phyloP scores from a whole-genome alignment of 2,888 invertebrate genomes.

The Thymelicus lineola region DNA sequence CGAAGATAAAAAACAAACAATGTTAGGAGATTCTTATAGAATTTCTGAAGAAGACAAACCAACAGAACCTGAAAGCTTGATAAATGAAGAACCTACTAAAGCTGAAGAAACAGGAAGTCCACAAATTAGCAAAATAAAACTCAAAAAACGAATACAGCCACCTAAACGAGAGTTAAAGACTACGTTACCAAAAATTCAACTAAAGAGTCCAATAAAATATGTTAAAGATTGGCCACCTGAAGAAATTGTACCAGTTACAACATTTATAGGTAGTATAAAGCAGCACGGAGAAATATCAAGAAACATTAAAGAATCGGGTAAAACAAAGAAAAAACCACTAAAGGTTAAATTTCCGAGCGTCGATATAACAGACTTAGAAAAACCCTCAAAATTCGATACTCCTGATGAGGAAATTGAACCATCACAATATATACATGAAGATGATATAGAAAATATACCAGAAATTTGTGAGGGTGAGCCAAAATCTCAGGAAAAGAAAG shows the following conservation, averaged over 20 bases:
- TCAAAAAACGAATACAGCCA: conserved; percentile 85
- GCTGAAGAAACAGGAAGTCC: conserved; percentile 84
- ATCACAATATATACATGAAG: not conserved
- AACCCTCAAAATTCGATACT: conserved; percentile 62
- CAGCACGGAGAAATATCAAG: conserved; percentile 88
- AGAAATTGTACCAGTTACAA: conserved; percentile 79
- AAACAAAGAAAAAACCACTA: conserved; percentile 84
- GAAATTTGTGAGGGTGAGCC: conserved; percentile 17
- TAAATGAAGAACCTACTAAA: conserved; percentile 85
- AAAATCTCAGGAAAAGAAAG: conserved; percentile 24
- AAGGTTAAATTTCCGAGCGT: conserved; percentile 82
- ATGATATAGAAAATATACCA: not conserved
- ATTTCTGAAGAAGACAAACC: conserved; percentile 54
- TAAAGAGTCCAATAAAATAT: conserved; percentile 89
- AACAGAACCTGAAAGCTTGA: conserved; percentile 83
- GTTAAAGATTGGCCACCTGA: conserved; percentile 87
- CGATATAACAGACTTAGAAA: conserved; percentile 81
- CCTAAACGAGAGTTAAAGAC: conserved; percentile 74
- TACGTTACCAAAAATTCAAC: conserved; percentile 87
- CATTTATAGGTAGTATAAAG: conserved; percentile 82
- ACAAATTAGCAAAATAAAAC: conserved; percentile 87
- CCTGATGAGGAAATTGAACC: not conserved
- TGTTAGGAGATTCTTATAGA: no score
- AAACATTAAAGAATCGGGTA: conserved; percentile 88
- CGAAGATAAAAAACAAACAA: not conserved